A percentile compares a stretch with the other conserved stretches of the same genome.
phyloP scores from a whole-genome alignment of 1,140 invertebrate genomes.

The Eufriesea mexicana region DNA sequence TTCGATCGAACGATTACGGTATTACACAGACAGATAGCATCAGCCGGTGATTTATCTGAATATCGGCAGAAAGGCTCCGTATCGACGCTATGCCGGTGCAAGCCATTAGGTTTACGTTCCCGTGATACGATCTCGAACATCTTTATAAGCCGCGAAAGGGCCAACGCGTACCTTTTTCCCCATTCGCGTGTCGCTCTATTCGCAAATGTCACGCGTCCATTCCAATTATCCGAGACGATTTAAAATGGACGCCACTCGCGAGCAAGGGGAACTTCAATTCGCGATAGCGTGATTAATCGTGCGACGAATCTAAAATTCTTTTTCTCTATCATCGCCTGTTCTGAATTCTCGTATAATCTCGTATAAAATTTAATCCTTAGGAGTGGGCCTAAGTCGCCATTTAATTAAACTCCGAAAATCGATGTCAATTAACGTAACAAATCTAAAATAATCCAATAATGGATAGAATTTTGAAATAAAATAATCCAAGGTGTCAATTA shows the following conservation, averaged over 20 bases:
- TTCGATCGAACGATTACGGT: conserved; percentile 44
- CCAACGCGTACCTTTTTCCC: conserved; percentile 24
- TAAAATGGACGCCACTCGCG: too few relatives aligned
- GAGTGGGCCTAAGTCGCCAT: too few relatives aligned
- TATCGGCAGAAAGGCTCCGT: conserved; percentile 61
- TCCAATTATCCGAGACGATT: not conserved
- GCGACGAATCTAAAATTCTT: too few relatives aligned
- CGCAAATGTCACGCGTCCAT: conserved; percentile 18
- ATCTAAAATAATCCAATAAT: too few relatives aligned
- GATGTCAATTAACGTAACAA: too few relatives aligned
- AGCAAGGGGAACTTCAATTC: not conserved
- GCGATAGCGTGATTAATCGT: too few relatives aligned
- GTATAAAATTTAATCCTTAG: too few relatives aligned
- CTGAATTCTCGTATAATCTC: too few relatives aligned
- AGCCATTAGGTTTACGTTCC: conserved; percentile 60
- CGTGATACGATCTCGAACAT: conserved; percentile 70
- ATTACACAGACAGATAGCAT: conserved; percentile 59
- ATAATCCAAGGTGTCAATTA: too few relatives aligned
- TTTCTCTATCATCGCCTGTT: too few relatives aligned
- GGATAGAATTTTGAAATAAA: too few relatives aligned
- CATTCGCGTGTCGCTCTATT: not conserved
- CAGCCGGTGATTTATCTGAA: conserved; percentile 43
- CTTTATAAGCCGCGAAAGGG: conserved; percentile 64
- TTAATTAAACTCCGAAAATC: too few relatives aligned
- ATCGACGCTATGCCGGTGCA: conserved; percentile 16